Evolutionary conservation across 2,888 invertebrate genomes (phyloP), one percentile per base, ranked within the genome.

Genomic region (Thyatira batis): DNA sequence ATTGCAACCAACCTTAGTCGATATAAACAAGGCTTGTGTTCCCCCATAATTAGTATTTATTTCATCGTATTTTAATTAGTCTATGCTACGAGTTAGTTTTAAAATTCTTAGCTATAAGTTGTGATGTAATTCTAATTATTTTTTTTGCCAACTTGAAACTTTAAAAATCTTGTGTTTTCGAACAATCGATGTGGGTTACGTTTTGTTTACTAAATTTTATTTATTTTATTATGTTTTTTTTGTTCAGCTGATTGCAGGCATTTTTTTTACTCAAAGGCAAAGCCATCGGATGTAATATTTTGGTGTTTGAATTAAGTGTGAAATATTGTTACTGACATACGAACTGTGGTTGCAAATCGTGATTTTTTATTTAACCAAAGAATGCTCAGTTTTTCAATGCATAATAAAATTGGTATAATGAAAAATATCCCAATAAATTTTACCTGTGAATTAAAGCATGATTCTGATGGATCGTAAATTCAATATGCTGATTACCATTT

Each of bases 121-220:
- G 48, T 63, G 60, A 64, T 57, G 45, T 45, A 23, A 49, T 69
- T 60, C 10, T 2, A 28, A 9, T 28, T 13, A 3, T 23, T 4
- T 56, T 53, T 57, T 60, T 63, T 61, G 54, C 54, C 60, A 62
- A 45, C 44, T 48, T 61, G 53, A 48, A 58, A 58, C 58, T 58
- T 49, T 58, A 48, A 55, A 63, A 69, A 60, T 69, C 65, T 65
- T 51, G 59, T 54, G 59, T 63, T 58, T 61, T 67, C 60, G 58
- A 66, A 63, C 61, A 57, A 54, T 65, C 57, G 60, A 61, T 55
- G 51, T 50, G 67, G 65, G 72, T 75, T 74, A 71, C 71, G 76
- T 80, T 82, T 76, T 80, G 73, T 82, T 82, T 78, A 66, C 64
- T 57, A 80, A 78, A 78, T 79, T 80, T 76, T 82, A 78, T 76